A percentile compares a stretch with the other conserved stretches of the same genome.
Evolutionary conservation across 2,888 invertebrate genomes (phyloP).

Genomic region (Drosophila ustulata): DNA sequence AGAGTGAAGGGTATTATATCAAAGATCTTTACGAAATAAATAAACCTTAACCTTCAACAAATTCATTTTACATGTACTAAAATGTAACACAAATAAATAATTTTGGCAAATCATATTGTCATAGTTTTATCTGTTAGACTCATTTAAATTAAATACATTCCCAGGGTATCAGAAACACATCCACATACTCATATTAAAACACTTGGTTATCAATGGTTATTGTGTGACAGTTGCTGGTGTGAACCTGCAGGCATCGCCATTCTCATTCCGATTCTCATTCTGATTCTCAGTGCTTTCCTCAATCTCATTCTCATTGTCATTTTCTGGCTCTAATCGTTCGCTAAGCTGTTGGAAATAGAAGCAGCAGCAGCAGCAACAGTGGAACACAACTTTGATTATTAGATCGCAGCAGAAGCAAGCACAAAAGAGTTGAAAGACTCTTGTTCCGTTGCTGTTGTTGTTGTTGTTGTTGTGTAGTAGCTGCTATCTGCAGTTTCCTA

Average conservation of each 20-base stretch:
- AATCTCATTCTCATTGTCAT: constrained; percentile 32
- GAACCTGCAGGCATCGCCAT: constrained; percentile 57
- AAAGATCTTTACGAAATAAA: too few relatives aligned
- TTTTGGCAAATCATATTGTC: too few relatives aligned
- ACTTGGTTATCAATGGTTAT: constrained; percentile 58
- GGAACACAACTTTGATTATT: constrained; percentile 56
- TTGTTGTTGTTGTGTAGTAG: constrained; percentile 4
- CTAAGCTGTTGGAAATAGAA: constrained; percentile 60
- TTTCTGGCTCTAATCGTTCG: constrained; percentile 59
- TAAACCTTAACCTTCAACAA: too few relatives aligned
- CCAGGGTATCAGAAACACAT: constrained; percentile 23
- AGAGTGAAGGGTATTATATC: background rate
- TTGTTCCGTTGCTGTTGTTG: constrained; percentile 4
- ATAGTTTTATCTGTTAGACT: background rate
- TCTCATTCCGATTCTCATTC: constrained; percentile 45
- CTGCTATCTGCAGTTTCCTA: constrained; percentile 56
- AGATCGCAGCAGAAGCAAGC: constrained; percentile 43
- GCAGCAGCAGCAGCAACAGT: constrained; percentile 37
- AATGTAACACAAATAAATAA: too few relatives aligned
- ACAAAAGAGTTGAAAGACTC: constrained; percentile 31
- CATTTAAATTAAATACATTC: background rate
- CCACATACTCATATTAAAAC: constrained; percentile 10
- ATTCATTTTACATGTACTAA: too few relatives aligned
- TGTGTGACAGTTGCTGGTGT: constrained; percentile 60
- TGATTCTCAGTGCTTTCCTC: constrained; percentile 20